A percentile compares a stretch with the other conserved stretches of the same genome.
Evolutionary conservation across 2,888 invertebrate genomes (phyloP).

Genomic region (Tethea ocularis): DNA sequence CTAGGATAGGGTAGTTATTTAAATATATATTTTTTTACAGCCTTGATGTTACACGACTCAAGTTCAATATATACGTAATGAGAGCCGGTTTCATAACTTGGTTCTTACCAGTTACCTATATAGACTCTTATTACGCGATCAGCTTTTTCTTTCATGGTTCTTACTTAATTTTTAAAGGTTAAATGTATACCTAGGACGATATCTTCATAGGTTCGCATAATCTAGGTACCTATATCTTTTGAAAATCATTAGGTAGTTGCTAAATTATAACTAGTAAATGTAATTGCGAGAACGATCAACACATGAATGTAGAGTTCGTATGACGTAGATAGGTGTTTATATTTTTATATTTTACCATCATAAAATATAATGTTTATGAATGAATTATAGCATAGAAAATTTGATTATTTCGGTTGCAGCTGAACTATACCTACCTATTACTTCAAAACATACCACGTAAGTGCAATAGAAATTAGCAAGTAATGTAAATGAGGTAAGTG

Average conservation of each 20-base stretch:
- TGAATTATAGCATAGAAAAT: constrained; percentile 1
- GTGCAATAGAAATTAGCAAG: not conserved
- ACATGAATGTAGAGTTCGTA: not conserved
- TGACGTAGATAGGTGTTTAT: not conserved
- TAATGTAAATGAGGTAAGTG: not conserved
- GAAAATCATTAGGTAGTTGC: no score
- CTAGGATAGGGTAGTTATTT: no score
- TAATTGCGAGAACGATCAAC: not conserved
- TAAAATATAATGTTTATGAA: not conserved
- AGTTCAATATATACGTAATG: constrained; percentile 66
- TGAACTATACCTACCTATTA: not conserved
- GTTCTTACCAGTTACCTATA: constrained; percentile 46
- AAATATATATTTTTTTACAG: not conserved
- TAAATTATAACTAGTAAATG: not conserved
- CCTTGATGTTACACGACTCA: constrained; percentile 33
- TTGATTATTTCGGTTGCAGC: not conserved
- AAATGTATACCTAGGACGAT: constrained; percentile 24
- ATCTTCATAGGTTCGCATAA: not conserved
- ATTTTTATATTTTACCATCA: not conserved
- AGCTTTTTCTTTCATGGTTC: no score
- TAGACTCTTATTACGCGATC: constrained; percentile 54
- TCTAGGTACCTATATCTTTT: no score
- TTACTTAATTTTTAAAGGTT: constrained; percentile 62
- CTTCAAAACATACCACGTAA: not conserved
- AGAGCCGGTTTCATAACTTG: constrained; percentile 64